Base-by-base conservation (phyloP, 2,888 invertebrate species). In the Diaperis boleti region DNA sequence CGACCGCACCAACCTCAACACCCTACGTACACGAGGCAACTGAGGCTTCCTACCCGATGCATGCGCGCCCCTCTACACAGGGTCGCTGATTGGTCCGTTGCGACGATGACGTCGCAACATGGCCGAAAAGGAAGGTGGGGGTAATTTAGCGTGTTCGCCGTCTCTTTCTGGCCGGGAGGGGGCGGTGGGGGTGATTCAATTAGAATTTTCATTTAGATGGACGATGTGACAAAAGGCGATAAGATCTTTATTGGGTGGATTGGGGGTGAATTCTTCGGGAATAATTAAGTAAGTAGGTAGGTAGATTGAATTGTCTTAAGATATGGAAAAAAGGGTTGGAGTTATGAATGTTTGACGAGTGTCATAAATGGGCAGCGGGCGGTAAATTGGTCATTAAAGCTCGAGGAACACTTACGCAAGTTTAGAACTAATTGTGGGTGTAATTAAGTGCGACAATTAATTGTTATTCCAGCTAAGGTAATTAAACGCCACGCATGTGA, bases 1-100 rank as follows among this genome's bases (percentile, higher is more conserved):
- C 26, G 5, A 8, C 45, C 33, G 35, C 49, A 52, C 52, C 59
- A 26, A 49, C 50, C 59, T 59, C 37, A 22, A 37, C 35, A 33
- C 49, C 29, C 20, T 18, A 26, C 6, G 10, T 29, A 26, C 56
- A 47, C 57, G 54, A 64, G 41, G 54, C 17, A 18, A 62, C 65
- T 62, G 55, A 26, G 35, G 49, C 17, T 18, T 20, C 35, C 15
- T 10, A 10, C 56, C 22, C 22, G 52, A 11, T 55, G 31, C 44
- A 42, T 47, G 29, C 45, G 56, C 62, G 62, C 35, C 47, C 55
- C 39, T 15, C 52, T 35, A 37, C 29, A 8, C 22, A 1, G 8
- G 4, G 7, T n/a, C 15, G 20, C 20, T 18, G 13, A 39, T 52
- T 39, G 52, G 52, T n/a, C n/a, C n/a, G 2, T 13, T 11, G 10